Evolutionary conservation across 2,888 invertebrate genomes (phyloP), one percentile per base, ranked within the genome.

Genomic region (Rotaria sp.): DNA sequence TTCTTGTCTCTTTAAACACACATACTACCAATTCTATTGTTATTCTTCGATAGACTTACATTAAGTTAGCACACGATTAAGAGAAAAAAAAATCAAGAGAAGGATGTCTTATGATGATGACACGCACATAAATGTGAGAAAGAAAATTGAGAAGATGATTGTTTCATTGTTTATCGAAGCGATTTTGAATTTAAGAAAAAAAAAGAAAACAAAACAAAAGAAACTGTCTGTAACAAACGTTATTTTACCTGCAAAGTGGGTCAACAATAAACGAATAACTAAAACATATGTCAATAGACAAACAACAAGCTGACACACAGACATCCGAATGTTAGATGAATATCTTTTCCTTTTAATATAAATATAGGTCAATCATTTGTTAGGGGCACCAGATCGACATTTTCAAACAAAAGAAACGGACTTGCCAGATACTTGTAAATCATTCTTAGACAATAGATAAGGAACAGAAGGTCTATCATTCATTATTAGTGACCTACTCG

Each of bases 391-490:
- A 67, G 67, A 67, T 67, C 21, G 67, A 30, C 35, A 5, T 38
- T 35, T 21, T 38, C 21, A 67, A 67, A 67, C 67, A 67, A 67
- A 67, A 67, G 67, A 67, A 35, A 38, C 30, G 18, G 35, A 67
- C 67, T 67, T 67, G 67, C 35, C 35, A 67, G 67, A 35, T 67
- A 67, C 67, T 67, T 67, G 67, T 67, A 21, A 67, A 67, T 67
- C 7, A 67, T 35, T 67, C 67, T 67, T 67, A 67, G 35, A 67
- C 67, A 67, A 67, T 38, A 67, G 67, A 67, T 21, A 35, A 67
- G 67, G 67, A 67, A 67, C 67, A 67, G 35, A 67, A 67, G 67
- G 35, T 1, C 21, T 21, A 67, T 67, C 30, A 35, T 67, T 35
- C 35, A 67, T 35, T 67, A 67, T 35, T 67, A 67, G 67, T 67